Base-by-base conservation (phyloP, 2,888 invertebrate genomes). In the Drosophila testacea region DNA sequence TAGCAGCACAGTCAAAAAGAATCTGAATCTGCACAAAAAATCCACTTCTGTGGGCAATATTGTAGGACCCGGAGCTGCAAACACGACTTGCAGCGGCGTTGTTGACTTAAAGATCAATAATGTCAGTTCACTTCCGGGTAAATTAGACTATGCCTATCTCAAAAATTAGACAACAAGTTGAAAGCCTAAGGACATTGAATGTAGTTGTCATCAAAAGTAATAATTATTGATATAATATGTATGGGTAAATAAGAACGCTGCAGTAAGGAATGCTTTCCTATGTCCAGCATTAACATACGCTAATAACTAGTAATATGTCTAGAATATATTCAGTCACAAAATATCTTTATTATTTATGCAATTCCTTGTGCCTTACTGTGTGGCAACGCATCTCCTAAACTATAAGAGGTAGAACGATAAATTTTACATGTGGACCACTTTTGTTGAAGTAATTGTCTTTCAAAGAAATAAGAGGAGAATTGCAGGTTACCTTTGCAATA, bases 121-220 rank as follows among this genome's bases (percentile, higher is more conserved):
- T 90, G 94, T 94, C 69, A 94, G 94, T 44, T 95, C 95, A 10
- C 90, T 95, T 72, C 95, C 95, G 77, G 95, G 95, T 95, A 92
- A 82, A 46, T 27, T 10, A 44, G 34, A 44, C 9, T 34, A 27
- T n/a, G 54, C 4, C 0, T 11, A 11, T 11, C 4, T 10, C 30
- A 7, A 1, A 34, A 41, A 47, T 54, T n/a, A 10, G 4, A 11
- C n/a, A 32, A 32, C 2, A 22, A 30, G 28, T 9, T 13, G 11
- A 48, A 30, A 30, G 7, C 46, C 13, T 47, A 7, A 30, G 4
- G 4, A 9, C 47, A 9, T 47, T 47, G 2, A 47, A 30, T 47
- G 13, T 47, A 47, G 47, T 13, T 47, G 6, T n/a, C 13, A 42
- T 22, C 6, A 42, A 2, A 30, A 30, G 11, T 6, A 44, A 22